Conservation (phyloP, 2,797 vertebrate species). For the Crypturellus tataupa region DNA sequence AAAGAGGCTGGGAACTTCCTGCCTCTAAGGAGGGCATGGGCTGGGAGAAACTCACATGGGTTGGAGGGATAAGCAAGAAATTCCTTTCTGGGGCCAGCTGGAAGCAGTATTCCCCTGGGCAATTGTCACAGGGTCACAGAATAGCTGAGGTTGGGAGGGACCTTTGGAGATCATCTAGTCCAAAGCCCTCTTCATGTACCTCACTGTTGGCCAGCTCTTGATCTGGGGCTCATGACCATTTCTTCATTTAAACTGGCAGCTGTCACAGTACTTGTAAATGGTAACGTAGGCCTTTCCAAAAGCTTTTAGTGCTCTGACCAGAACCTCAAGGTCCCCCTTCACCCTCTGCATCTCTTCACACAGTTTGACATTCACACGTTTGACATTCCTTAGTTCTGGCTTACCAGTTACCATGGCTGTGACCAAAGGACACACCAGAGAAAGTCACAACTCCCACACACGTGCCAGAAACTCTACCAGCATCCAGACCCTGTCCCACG, state of each 20-base stretch:
- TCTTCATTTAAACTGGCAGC: background rate
- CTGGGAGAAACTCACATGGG: background rate
- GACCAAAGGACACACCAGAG: background rate
- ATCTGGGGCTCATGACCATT: background rate
- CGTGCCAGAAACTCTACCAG: background rate
- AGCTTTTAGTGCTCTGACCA: background rate
- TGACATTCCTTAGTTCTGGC: background rate
- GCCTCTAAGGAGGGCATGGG: background rate
- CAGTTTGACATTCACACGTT: background rate
- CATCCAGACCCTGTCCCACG: accelerated
- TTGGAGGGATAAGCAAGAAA: background rate
- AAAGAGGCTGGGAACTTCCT: background rate
- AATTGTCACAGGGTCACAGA: background rate
- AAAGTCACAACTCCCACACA: background rate
- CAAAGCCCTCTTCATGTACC: too few species aligned
- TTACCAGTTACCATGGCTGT: background rate
- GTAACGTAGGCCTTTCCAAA: background rate
- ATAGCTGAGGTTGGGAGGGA: too few species aligned
- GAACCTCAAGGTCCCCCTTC: accelerated
- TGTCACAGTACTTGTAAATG: background rate
- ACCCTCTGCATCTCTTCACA: background rate
- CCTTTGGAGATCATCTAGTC: too few species aligned
- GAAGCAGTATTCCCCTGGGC: background rate
- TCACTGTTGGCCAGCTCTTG: background rate
- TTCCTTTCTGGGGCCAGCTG: background rate